phyloP scores from a whole-genome alignment of 1,140 invertebrate genomes.

The Oryzaephilus surinamensis region DNA sequence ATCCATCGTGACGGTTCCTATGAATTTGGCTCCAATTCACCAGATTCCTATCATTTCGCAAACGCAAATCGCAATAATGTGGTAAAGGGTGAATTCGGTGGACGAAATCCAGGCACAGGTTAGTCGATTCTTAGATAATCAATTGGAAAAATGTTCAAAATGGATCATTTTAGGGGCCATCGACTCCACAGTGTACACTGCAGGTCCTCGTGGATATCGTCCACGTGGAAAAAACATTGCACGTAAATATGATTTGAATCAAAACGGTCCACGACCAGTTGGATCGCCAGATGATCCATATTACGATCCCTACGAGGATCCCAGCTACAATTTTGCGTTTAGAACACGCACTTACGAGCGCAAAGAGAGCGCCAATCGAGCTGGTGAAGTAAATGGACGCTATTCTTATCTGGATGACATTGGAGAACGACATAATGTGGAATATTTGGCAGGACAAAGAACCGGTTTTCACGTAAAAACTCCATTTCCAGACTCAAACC shows the following conservation, averaged over 20 bases:
- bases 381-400: constrained; percentile 40
- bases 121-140: constrained; percentile 4
- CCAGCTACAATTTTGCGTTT: constrained; percentile 55
- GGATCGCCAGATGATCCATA: constrained; percentile 52
- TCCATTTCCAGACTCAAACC: constrained; percentile 51
- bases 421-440: constrained; percentile 58
- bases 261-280: constrained; percentile 47
- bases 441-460: constrained; percentile 57
- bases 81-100: constrained; percentile 52
- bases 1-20: constrained; percentile 49
- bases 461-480: constrained; percentile 62
- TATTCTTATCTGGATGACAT: constrained; percentile 60
- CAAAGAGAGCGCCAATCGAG: constrained; percentile 41
- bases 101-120: constrained; percentile 49
- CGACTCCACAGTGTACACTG: constrained; percentile 58
- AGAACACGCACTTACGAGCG: constrained; percentile 52
- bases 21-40: constrained; percentile 54
- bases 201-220: constrained; percentile 58
- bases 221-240: constrained; percentile 57
- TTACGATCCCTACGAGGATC: constrained; percentile 60
- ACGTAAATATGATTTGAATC: constrained; percentile 55
- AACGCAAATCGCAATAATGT: constrained; percentile 47
- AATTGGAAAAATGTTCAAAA: constrained; percentile 3
- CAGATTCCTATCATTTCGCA: constrained; percentile 53
- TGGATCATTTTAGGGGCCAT: constrained; percentile 38